Base-by-base conservation (phyloP, 1,140 invertebrate species). In the Zaprionus capensis region DNA sequence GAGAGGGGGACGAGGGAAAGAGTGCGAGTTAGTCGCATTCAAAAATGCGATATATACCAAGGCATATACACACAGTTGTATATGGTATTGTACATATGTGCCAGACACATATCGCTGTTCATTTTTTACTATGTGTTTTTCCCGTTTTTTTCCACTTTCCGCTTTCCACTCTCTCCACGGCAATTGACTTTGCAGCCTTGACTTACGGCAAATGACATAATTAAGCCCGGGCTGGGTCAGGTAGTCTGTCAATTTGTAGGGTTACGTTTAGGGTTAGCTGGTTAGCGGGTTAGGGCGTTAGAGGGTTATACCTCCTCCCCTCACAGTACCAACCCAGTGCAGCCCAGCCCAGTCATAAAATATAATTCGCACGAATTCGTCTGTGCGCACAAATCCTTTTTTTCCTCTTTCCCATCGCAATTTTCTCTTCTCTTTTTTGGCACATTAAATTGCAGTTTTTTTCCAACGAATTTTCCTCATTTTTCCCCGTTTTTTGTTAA, bases 161-260 rank as follows among this genome's bases (percentile, higher is more conserved):
- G 2, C 31, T 61, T 24, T 36, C n/a, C 9, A 36, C 55, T 36
- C 61, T 69, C 53, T 78, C 84, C 84, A 64, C 53, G 56, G 82
- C 83, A 80, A 88, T 87, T 87, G 81, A 88, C 85, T 90, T 90
- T 81, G 66, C 81, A 81, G 78, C 84, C 85, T 88, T 88, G 84
- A 88, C 84, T 88, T 87, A 68, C 67, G 80, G 53, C 80, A 86
- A 86, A 84, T 88, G 84, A 90, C 85, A 88, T 88, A 88, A 88
- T 88, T 88, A 88, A 64, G 57, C 34, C 71, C 68, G 15, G 24
- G 65, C 68, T n/a, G 24, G 65, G 76, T 68, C 76, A 83, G 83
- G 83, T 83, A 87, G 64, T 65, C 49, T 15, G 38, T 63, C 14
- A 22, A 66, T 20, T 31, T 80, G 71, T 83, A 69, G 76, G 81